phyloP scores from a whole-genome alignment of 2,797 vertebrate species.

The Sebastolobus alascanus region DNA sequence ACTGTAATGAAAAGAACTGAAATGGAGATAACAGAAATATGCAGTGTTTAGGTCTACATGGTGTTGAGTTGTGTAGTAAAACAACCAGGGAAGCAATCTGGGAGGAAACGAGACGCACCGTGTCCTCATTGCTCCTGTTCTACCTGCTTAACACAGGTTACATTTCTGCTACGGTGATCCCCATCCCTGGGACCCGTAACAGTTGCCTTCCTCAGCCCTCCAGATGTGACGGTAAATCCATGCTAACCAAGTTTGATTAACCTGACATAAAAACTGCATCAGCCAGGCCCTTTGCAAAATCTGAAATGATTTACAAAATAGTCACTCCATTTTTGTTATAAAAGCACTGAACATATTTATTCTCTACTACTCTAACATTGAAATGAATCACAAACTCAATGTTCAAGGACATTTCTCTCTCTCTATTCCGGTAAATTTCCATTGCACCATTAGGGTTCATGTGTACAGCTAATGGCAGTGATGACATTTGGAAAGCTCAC shows the following conservation, averaged over 20 bases:
- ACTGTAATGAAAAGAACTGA: too few relatives aligned
- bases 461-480: background rate
- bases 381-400: background rate
- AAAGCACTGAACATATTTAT: background rate
- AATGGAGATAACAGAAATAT: too few relatives aligned
- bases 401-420: constrained; percentile 6
- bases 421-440: background rate
- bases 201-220: background rate
- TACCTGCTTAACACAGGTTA: too few relatives aligned
- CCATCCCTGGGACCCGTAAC: too few relatives aligned
- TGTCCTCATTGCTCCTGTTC: too few relatives aligned
- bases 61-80: too few relatives aligned
- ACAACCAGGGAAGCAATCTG: too few relatives aligned
- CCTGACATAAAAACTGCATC: background rate
- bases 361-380: background rate
- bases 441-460: background rate
- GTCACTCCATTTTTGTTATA: accelerated
- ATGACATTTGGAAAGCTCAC: constrained; percentile 3
- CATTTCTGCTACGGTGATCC: too few relatives aligned
- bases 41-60: too few relatives aligned
- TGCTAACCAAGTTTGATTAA: constrained; percentile 2
- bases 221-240: constrained; percentile 1
- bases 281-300: background rate
- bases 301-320: background rate
- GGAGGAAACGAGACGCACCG: too few relatives aligned